Conservation (phyloP, 2,888 invertebrate species). For the Rhagium mordax region DNA sequence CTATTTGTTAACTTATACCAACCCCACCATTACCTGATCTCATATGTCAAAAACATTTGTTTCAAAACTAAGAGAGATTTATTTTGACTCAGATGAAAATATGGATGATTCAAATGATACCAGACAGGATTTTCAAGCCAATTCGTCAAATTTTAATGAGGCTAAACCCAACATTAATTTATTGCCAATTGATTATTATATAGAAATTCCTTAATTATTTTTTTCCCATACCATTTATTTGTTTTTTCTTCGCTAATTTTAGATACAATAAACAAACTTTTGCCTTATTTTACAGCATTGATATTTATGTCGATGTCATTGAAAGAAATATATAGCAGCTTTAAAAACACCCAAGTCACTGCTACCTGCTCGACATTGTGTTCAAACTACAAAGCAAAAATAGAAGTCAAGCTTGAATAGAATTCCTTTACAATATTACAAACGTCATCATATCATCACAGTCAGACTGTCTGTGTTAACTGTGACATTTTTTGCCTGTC, state of each 20-base stretch:
- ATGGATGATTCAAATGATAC: no score
- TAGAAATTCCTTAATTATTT: no score
- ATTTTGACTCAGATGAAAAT: no score
- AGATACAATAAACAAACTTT: conserved; percentile 9
- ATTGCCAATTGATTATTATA: no score
- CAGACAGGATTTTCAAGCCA: no score
- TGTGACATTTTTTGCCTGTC: conserved; percentile 19
- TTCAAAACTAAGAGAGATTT: no score
- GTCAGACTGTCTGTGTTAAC: not conserved
- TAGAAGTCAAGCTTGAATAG: conserved; percentile 40
- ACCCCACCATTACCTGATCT: no score
- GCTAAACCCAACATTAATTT: no score
- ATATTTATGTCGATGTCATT: not conserved
- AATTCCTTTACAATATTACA: conserved; percentile 14
- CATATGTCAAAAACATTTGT: no score
- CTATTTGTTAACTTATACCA: no score
- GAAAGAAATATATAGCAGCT: conserved; percentile 34
- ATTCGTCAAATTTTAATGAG: no score
- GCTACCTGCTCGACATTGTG: conserved; percentile 47
- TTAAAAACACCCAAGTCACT: conserved; percentile 36
- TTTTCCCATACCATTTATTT: not conserved
- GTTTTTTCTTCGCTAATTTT: not conserved
- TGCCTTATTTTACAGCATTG: not conserved
- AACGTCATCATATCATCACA: not conserved
- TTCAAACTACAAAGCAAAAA: conserved; percentile 34